phyloP scores from a whole-genome alignment of 2,888 invertebrate species.

The Pocota personata region DNA sequence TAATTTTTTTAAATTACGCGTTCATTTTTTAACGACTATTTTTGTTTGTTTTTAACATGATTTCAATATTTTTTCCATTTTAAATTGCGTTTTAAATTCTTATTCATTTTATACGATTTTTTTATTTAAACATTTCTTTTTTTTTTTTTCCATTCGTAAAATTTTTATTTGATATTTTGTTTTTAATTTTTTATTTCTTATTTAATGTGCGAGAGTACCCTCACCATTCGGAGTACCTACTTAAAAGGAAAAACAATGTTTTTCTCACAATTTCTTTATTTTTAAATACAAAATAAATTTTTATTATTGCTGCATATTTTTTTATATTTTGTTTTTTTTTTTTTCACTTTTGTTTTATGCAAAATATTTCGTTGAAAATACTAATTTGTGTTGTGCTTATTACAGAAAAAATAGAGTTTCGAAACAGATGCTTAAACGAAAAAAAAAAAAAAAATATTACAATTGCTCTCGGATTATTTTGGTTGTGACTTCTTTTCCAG shows the following conservation, averaged over 20 bases:
- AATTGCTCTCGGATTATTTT: constrained; percentile 51
- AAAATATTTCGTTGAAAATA: constrained; percentile 65
- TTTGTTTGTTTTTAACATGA: constrained; percentile 75
- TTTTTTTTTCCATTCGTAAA: constrained; percentile 63
- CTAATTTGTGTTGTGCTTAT: constrained; percentile 38
- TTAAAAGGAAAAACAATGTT: constrained; percentile 56
- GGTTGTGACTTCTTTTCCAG: not conserved
- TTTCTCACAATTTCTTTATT: constrained; percentile 35
- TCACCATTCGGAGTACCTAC: constrained; percentile 48
- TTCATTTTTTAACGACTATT: constrained; percentile 70
- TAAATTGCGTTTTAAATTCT: constrained; percentile 47
- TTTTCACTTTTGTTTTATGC: constrained; percentile 39
- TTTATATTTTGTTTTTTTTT: not conserved
- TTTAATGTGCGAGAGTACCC: constrained; percentile 55
- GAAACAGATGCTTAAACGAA: not conserved
- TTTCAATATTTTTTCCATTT: constrained; percentile 60
- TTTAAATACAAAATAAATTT: constrained; percentile 63
- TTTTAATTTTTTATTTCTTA: constrained; percentile 71
- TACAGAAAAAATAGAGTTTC: constrained; percentile 3
- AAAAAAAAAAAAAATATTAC: constrained; percentile 9
- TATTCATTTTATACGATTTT: constrained; percentile 58
- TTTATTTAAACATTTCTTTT: constrained; percentile 74
- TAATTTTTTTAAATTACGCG: constrained; percentile 50
- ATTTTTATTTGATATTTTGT: constrained; percentile 75
- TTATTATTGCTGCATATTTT: constrained; percentile 60